Evolutionary conservation across 2,797 vertebrate genomes (phyloP).

Genomic region (Paratrypauchen microcephalus): DNA sequence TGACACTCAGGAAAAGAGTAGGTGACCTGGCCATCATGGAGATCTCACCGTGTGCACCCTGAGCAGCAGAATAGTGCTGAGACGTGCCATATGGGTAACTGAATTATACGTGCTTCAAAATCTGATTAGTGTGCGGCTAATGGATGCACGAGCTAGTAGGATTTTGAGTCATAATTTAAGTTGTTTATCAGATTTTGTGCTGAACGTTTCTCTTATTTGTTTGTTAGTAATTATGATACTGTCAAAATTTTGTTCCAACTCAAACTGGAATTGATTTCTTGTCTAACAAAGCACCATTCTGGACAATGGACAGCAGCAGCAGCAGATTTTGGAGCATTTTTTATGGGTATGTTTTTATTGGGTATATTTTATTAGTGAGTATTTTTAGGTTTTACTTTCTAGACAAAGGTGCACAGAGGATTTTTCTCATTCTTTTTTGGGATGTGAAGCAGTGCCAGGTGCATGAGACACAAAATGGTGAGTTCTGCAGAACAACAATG

Average conservation of each 20-base stretch:
- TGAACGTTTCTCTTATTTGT: slow-evolving; percentile 1
- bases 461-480: slow-evolving; percentile 1
- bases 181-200: neutral
- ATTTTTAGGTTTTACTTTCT: neutral
- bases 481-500: neutral
- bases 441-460: slow-evolving; percentile 1
- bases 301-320: neutral
- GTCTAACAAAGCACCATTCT: neutral
- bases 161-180: slow-evolving; percentile 8
- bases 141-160: slow-evolving; percentile 40
- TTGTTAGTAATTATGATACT: neutral
- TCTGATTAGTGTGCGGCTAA: slow-evolving; percentile 62
- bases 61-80: slow-evolving; percentile 60
- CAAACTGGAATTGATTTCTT: neutral
- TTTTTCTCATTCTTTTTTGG: neutral
- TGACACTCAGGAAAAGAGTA: slow-evolving; percentile 47
- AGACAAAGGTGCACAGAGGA: neutral
- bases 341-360: neutral
- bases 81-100: slow-evolving; percentile 71
- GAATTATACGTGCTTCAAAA: slow-evolving; percentile 60
- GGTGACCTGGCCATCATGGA: slow-evolving; percentile 45
- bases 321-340: neutral
- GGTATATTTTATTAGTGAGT: neutral
- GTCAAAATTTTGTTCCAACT: neutral
- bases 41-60: slow-evolving; percentile 36